Percentiles rank a stretch among this genome's conserved stretches.
Conservation (phyloP, 2,797 vertebrate species). For the Buceros bicornis region DNA sequence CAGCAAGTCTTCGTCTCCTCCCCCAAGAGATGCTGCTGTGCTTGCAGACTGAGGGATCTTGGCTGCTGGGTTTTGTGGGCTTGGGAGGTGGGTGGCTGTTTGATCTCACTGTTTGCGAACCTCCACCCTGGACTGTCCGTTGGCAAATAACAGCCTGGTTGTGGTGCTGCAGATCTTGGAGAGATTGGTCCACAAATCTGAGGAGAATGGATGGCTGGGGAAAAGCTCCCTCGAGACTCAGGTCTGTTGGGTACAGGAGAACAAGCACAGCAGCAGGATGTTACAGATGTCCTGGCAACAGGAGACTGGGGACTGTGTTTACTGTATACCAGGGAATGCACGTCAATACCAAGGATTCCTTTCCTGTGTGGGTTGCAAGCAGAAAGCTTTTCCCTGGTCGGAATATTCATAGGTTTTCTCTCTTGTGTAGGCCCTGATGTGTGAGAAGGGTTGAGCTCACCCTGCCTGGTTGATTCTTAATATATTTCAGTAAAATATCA, state of each 20-base stretch:
- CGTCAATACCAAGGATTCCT: neutral
- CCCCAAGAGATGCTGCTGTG: neutral
- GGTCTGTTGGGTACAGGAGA: neutral
- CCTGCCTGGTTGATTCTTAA: neutral
- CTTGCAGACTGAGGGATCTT: neutral
- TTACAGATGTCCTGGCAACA: neutral
- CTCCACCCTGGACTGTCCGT: neutral
- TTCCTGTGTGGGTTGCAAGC: neutral
- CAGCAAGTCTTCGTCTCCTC: neutral
- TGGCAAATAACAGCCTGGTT: neutral
- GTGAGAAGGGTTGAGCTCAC: neutral
- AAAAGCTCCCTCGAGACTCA: neutral
- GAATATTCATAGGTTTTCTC: conserved; percentile 31
- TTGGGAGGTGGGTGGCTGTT: neutral
- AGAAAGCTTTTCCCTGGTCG: conserved; percentile 2
- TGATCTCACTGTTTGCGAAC: neutral
- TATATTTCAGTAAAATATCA: neutral
- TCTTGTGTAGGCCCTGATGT: conserved; percentile 12
- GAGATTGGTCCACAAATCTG: neutral
- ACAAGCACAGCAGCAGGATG: neutral
- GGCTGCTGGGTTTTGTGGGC: neutral
- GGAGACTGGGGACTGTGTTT: neutral
- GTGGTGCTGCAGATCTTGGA: neutral
- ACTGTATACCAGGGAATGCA: neutral
- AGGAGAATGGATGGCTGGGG: neutral